Evolutionary conservation across 2,797 vertebrate species (phyloP), one percentile per base, ranked within the genome.

Genomic region (Diplodus sargus): DNA sequence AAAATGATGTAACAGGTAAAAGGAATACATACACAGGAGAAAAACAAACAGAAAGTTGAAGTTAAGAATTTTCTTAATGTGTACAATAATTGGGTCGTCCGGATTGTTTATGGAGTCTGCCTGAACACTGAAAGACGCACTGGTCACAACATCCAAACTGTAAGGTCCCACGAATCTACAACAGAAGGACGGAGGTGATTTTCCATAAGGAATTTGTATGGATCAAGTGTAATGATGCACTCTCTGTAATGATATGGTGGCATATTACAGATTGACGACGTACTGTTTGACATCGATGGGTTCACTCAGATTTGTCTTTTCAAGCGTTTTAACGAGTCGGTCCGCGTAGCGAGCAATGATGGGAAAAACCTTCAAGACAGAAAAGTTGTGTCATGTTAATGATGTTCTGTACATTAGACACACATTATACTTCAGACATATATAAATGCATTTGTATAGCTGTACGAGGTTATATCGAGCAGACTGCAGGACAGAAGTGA

Each of bases 101-200:
- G 95, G 92, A 47, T 96, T 94, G 90, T 94, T 96, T 69, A 96
- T 93, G 58, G 97, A 95, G 85, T 97, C 91, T 0, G 94, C 82
- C 52, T 97, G 94, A 20, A 97, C 91, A 8, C 97, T 93, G 1
- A 97, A 97, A 0, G 96, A 95, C 1, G 95, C 91, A 60, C 96
- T 97, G 78, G 95, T 92, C 70, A 96, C 85, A 0, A 94, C 92
- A 0, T 98, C 96, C 91, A 98, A 91, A 86, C 94, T 93, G 87
- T 95, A 97, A 0, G 95, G 89, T 18, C 85, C 95, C 48, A 97
- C 39, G 25, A 95, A 70, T 0, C 97, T 98, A 56, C 18, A 18
- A 67, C 28, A 84, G 13, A 69, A 52, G 81, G 7, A 34, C 57
- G 66, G 1, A 23, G 3, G 4, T 14, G 16, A 1, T n/a, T 28